Evolutionary conservation across 2,797 vertebrate genomes (phyloP).

Genomic region (Paramormyrops hopkinsi): DNA sequence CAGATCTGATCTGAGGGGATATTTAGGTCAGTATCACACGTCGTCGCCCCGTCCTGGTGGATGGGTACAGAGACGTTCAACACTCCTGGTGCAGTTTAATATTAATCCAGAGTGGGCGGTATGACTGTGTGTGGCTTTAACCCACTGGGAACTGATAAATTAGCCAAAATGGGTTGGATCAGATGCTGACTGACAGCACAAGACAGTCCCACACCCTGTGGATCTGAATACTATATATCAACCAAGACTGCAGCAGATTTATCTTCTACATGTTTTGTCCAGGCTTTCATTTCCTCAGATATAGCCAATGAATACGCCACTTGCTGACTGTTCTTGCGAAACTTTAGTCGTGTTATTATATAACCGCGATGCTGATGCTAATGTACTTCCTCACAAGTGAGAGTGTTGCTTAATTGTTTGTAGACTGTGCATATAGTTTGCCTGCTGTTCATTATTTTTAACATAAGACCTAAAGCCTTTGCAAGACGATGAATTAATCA

Average conservation of each 20-base stretch:
- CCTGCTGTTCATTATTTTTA: background rate
- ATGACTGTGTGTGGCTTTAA: background rate
- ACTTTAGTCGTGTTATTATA: background rate
- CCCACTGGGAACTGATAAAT: background rate
- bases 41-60: background rate
- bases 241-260: background rate
- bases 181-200: background rate
- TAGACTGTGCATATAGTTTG: background rate
- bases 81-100: background rate
- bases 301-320: background rate
- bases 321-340: background rate
- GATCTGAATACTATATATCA: background rate
- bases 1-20: background rate
- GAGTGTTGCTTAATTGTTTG: background rate
- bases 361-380: background rate
- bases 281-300: background rate
- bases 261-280: background rate
- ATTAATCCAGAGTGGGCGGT: background rate
- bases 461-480: conserved; percentile 30
- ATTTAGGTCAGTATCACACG: conserved; percentile 32
- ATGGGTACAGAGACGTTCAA: background rate
- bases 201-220: background rate
- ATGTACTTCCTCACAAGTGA: background rate
- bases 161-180: background rate
- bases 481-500: conserved; percentile 41